A percentile compares a stretch with the other conserved stretches of the same genome.
Evolutionary conservation across 2,888 invertebrate species (phyloP).

Genomic region (Heliothis peltigera): DNA sequence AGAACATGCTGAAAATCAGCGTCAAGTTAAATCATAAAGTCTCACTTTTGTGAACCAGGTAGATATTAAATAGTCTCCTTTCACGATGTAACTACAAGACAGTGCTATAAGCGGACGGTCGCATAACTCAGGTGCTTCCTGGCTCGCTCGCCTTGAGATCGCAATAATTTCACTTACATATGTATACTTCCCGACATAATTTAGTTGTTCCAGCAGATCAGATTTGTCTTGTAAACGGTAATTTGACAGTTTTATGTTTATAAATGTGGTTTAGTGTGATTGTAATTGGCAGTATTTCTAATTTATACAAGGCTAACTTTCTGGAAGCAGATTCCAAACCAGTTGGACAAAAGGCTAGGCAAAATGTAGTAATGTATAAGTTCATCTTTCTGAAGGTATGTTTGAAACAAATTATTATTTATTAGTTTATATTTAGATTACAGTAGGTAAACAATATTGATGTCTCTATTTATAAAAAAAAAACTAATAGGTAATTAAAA

Average conservation of each 20-base stretch:
- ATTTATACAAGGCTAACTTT: not conserved
- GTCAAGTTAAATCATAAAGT: not conserved
- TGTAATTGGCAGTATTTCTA: slow-evolving; percentile 3
- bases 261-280: slow-evolving; percentile 13
- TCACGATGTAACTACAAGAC: slow-evolving; percentile 36
- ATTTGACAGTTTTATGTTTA: slow-evolving; percentile 17
- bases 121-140: slow-evolving; percentile 58
- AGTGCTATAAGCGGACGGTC: slow-evolving; percentile 32
- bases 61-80: slow-evolving; percentile 29
- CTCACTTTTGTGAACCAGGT: slow-evolving; percentile 3
- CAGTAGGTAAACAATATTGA: not conserved
- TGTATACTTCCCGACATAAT: slow-evolving; percentile 25
- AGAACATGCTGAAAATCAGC: not conserved
- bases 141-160: slow-evolving; percentile 46
- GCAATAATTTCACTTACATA: slow-evolving; percentile 48
- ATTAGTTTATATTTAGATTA: no score
- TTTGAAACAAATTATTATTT: no score
- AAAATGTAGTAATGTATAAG: no score
- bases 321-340: no score
- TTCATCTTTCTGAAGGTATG: not conserved
- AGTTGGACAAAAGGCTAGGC: no score
- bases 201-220: slow-evolving; percentile 5
- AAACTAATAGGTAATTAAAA: no score
- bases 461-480: not conserved
- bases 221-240: slow-evolving; percentile 28